Evolutionary conservation across 2,797 vertebrate species (phyloP).

Genomic region (Poeciliopsis turneri): DNA sequence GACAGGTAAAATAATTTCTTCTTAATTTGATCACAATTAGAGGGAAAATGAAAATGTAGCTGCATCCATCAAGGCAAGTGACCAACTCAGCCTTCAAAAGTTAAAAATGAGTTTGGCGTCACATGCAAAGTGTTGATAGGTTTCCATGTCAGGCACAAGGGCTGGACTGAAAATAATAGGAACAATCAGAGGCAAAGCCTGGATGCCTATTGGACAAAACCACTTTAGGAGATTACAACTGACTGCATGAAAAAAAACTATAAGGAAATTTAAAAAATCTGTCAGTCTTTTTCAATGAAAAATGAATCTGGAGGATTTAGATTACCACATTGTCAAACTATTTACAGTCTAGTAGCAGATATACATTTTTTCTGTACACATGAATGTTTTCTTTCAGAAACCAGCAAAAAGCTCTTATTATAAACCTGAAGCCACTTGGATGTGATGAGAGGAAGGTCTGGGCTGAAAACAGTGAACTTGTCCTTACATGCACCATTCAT

Average conservation of each 20-base stretch:
- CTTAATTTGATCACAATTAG: no score
- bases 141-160: background rate
- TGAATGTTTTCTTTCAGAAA: background rate
- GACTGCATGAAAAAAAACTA: background rate
- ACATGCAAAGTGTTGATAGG: background rate
- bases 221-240: background rate
- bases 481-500: constrained; percentile 11
- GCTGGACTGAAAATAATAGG: background rate
- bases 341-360: background rate
- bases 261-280: background rate
- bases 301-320: background rate
- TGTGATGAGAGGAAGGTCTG: constrained; percentile 10
- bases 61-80: no score
- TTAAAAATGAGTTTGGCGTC: no score
- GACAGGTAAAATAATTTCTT: no score
- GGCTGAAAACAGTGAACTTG: constrained; percentile 30
- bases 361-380: background rate
- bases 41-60: no score
- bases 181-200: background rate
- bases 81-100: no score
- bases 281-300: background rate
- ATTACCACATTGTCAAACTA: background rate
- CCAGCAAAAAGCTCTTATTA: background rate
- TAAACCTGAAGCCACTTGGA: background rate
- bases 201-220: background rate